Base-by-base conservation (phyloP, 2,888 invertebrate genomes). In the Meghimatium bilineatum region DNA sequence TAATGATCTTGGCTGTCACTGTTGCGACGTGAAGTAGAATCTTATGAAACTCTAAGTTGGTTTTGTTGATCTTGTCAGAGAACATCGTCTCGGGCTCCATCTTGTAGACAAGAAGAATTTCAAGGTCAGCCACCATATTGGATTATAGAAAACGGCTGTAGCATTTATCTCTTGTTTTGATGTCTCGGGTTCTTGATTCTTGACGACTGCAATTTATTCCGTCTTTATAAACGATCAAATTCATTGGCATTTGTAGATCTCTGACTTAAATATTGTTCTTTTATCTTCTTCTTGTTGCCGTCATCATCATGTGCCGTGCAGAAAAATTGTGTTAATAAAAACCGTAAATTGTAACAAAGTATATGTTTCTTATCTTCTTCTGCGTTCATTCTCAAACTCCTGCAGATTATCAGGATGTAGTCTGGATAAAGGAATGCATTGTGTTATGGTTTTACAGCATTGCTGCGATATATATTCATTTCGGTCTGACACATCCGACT, bases 11-110 rank as follows among this genome's bases (percentile, higher is more conserved):
- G 44, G 72, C 44, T 72, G 72, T 49, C 72, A 72, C 38, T 14
- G 72, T 6, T 1, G n/a, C 72, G 72, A 72, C 49, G 23, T 44
- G 44, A 72, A 72, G 72, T 72, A 38, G 44, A 72, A 72, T 72
- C n/a, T 10, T n/a, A 49, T 38, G 49, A 44, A 72, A 72, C n/a
- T 12, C 14, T 49, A 38, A 36, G 44, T 38, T 71, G 38, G 38
- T 38, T 71, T 38, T 20, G 69, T 38, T 38, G 38, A 26, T 26
- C 20, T 26, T n/a, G 29, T 23, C 6, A 36, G 26, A 38, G 29
- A 49, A 38, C n/a, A 72, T 44, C 29, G 44, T 38, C 20, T 72
- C 49, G 10, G n/a, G n/a, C 44, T 44, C 72, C 38, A 44, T 38
- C 44, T 44, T n/a, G 49, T 12, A 38, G 44, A 72, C 44, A 14